Conservation (phyloP, 2,888 invertebrate genomes). For the Agrochola lychnidis region DNA sequence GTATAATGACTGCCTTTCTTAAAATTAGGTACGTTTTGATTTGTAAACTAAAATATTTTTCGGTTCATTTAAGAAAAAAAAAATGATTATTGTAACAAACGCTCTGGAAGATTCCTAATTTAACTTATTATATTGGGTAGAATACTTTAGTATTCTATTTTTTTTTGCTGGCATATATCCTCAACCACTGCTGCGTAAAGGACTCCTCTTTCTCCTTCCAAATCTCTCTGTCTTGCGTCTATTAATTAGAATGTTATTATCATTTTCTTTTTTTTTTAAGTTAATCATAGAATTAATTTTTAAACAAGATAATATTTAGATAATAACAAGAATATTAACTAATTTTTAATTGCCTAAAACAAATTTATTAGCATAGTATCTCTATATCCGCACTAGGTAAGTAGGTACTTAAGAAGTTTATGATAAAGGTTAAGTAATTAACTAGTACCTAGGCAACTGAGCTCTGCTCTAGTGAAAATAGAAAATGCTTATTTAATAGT, state of each 20-base stretch:
- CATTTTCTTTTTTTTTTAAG: no score
- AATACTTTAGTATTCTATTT: background rate
- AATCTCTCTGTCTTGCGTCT: background rate
- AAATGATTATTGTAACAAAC: background rate
- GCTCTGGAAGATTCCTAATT: background rate
- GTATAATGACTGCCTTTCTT: background rate
- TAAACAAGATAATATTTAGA: no score
- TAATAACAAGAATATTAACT: background rate
- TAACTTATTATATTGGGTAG: background rate
- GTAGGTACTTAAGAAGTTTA: background rate
- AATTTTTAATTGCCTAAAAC: background rate
- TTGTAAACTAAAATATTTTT: background rate
- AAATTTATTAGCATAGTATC: no score
- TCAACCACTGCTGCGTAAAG: background rate
- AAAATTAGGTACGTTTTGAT: background rate
- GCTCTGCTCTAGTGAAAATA: no score
- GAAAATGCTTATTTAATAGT: no score
- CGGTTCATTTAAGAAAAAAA: background rate
- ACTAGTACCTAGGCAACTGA: background rate
- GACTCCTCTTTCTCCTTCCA: background rate
- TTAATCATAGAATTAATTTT: no score
- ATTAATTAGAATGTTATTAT: background rate
- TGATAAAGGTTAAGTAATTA: background rate
- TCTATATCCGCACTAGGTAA: no score
- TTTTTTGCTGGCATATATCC: rapidly evolving